Evolutionary conservation across 2,888 invertebrate genomes (phyloP).

Genomic region (Thumatha senex): DNA sequence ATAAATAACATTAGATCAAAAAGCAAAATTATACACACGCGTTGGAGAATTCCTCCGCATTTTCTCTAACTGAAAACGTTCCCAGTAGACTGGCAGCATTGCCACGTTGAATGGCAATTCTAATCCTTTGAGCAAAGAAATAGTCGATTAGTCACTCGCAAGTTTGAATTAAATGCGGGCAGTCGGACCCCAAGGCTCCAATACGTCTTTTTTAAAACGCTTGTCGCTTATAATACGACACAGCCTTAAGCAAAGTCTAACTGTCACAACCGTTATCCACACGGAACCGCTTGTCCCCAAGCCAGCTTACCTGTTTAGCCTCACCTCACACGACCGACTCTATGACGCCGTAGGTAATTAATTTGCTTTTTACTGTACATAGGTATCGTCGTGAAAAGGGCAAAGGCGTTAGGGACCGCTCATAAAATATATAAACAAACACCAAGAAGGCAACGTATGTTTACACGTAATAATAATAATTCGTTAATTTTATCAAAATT

Average conservation of each 20-base stretch:
- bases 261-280: constrained; percentile 65
- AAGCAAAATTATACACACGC: too few species aligned
- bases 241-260: constrained; percentile 30
- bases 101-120: too few species aligned
- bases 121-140: too few species aligned
- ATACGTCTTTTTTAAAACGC: not conserved
- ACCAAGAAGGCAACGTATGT: not conserved
- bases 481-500: not conserved
- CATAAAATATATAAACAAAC: not conserved
- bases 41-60: too few species aligned
- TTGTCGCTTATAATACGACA: not conserved
- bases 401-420: constrained; percentile 2
- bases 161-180: too few species aligned
- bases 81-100: too few species aligned
- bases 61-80: too few species aligned
- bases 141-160: too few species aligned
- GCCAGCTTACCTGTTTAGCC: constrained; percentile 25
- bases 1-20: too few species aligned
- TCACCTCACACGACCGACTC: constrained; percentile 48
- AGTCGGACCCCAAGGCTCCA: too few species aligned
- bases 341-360: constrained; percentile 15
- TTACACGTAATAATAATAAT: not conserved
- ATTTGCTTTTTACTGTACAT: constrained; percentile 15
- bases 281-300: constrained; percentile 51
- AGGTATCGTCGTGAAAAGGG: constrained; percentile 7